phyloP scores from a whole-genome alignment of 2,797 vertebrate genomes.

The Helostoma temminkii region DNA sequence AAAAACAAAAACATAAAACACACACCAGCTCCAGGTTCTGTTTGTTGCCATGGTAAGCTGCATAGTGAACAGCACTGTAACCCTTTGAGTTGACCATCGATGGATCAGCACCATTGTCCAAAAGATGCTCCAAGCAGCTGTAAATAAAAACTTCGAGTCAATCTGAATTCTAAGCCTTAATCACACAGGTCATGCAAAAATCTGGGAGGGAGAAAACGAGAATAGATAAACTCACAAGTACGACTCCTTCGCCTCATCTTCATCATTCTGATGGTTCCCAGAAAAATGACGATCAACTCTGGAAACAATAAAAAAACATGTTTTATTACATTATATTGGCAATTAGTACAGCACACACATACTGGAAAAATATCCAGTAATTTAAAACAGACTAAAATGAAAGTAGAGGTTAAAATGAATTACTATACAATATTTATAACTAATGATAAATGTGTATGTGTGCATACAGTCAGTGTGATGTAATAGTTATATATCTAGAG shows the following conservation, averaged over 20 bases:
- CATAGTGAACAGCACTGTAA: constrained; percentile 98
- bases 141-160: neutral
- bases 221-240: constrained; percentile 89
- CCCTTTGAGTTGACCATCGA: constrained; percentile 95
- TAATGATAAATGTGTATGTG: too few species aligned
- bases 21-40: constrained; percentile 96
- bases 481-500: too few species aligned
- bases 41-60: constrained; percentile 96
- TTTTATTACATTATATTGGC: too few species aligned
- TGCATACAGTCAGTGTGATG: neutral
- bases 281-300: constrained; percentile 91
- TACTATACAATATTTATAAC: too few species aligned
- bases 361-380: too few species aligned
- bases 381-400: too few species aligned
- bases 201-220: accelerated
- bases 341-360: too few species aligned
- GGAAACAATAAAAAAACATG: constrained; percentile 27
- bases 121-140: constrained; percentile 96
- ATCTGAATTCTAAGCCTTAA: neutral
- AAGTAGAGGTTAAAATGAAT: too few species aligned
- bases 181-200: neutral
- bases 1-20: neutral
- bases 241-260: constrained; percentile 92
- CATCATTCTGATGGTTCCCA: constrained; percentile 89
- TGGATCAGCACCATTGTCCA: constrained; percentile 96